Base-by-base conservation (phyloP, 2,888 invertebrate species). In the Agriotes lineatus region DNA sequence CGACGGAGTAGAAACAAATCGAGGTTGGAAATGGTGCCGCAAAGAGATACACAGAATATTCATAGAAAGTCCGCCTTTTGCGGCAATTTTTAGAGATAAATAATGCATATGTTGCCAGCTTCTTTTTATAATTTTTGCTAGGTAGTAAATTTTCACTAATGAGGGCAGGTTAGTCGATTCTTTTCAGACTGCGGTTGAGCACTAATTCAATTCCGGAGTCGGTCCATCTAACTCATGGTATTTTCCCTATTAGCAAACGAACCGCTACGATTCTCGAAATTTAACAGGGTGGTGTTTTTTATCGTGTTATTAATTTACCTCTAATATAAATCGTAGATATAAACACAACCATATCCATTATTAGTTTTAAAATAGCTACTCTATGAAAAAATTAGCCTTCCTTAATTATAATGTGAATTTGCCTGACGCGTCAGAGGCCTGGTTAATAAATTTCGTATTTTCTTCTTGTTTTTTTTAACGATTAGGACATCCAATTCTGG, bases 1-100 rank as follows among this genome's bases (percentile, higher is more conserved):
- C 74, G 72, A 72, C 70, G 60, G 72, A 72, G 74, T 66, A 72
- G 74, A 74, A 74, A 75, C 74, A 76, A 76, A 76, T 75, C 73
- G 74, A 67, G 63, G 63, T 52, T 50, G 52, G 66, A 57, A 67
- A 62, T 60, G 48, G 42, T 20, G 61, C 45, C 9, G 25, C 44
- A 63, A 63, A 54, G 63, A 63, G 54, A 30, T 63, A 54, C 52
- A 52, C 54, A 52, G 63, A 54, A 61, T 61, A 61, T 61, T 61
- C 48, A 52, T 61, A 61, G 22, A 25, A 52, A 20, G 35, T 61
- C 61, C 61, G 48, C 25, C 50, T 52, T n/a, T 7, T 22, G 19
- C 48, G 30, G 19, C 61, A 48, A 61, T 61, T 61, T 25, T 39
- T 42, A 18, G 12, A 52, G 18, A 50, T 61, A 61, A 61, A 61